phyloP scores from a whole-genome alignment of 2,113 vertebrate genomes.

The Zosterops lateralis region DNA sequence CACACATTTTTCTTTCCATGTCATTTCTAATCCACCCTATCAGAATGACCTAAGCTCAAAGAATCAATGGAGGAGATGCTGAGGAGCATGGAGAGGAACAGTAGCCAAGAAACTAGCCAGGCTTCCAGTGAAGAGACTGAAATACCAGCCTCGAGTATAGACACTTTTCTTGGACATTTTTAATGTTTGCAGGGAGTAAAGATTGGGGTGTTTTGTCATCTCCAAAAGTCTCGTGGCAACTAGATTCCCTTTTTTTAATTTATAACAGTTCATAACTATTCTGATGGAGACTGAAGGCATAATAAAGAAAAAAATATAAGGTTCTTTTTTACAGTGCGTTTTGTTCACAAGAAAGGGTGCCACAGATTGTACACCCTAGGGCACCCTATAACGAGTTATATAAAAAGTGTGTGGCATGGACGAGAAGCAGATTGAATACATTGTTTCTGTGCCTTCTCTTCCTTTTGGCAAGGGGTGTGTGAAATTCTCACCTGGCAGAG shows the following conservation, averaged over 20 bases:
- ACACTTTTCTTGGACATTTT: neutral
- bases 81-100: neutral
- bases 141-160: neutral
- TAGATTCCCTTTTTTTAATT: neutral
- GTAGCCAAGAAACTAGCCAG: neutral
- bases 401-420: neutral
- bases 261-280: neutral
- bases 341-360: neutral
- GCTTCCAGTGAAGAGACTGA: neutral
- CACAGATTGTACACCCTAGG: neutral
- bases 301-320: neutral
- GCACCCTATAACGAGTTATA: accelerated
- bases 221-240: neutral
- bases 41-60: neutral
- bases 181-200: neutral
- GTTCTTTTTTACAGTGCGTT: neutral
- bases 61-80: neutral
- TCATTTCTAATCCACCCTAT: neutral
- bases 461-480: neutral
- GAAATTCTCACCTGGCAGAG: neutral
- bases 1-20: neutral
- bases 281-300: neutral
- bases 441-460: neutral
- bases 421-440: neutral
- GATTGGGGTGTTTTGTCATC: neutral